Evolutionary conservation across 1,140 invertebrate species (phyloP), one percentile per base, ranked within the genome.

Genomic region (Frieseomelitta varia): DNA sequence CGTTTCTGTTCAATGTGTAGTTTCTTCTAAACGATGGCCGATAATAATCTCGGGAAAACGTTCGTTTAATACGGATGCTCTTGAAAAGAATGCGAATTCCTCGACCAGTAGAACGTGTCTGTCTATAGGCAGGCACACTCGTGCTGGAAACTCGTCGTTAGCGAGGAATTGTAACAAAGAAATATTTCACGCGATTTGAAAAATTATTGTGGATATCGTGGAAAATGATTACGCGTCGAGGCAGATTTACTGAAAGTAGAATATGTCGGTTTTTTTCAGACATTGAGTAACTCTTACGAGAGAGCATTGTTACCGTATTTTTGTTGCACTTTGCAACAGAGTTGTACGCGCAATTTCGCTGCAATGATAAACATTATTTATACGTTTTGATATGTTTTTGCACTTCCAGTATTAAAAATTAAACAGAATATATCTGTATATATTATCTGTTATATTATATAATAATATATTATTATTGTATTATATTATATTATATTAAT

Each of bases 21-120:
- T 73, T 63, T 27, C 79, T 68, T 56, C 53, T 77, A 63, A 77
- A 63, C 30, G 56, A 47, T 47, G 19, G 34, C 8, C 24, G 74
- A 61, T 77, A 63, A 77, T 65, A 47, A 63, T 63, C 74, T 63
- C 56, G 19, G 34, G 39, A 47, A n/a, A 47, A 19, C 47, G 21
- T 30, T 10, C 30, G 58, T 58, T 27, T 19, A 63, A 47, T 47
- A 21, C 21, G 24, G 27, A 27, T 63, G 21, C 27, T 63, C 10
- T 27, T 14, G 27, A 47, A 77, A 77, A 77, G 30, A 77, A 47
- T 27, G 14, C 24, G 24, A 58, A 61, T 58, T 61, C 74, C 30
- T 47, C 53, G 24, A 14, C 15, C 24, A 61, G 55, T 76, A n/a
- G 74, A 39, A 76, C n/a, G 30, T 56, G 27, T 24, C 53, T 21